Conservation (phyloP, 2,888 invertebrate species). For the Drosophila longiperda region DNA sequence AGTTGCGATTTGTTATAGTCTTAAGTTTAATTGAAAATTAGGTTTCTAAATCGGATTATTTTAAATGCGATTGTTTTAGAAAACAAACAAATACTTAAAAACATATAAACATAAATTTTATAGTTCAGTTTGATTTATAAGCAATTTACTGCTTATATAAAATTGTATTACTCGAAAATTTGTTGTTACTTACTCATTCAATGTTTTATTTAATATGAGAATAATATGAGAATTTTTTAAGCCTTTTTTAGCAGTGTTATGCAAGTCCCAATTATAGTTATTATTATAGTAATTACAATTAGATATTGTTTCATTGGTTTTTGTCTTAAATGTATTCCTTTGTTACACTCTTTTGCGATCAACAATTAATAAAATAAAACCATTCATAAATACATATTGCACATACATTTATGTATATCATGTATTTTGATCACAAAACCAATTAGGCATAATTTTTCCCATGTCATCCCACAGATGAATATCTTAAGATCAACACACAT, state of each 20-base stretch:
- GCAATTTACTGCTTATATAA: neutral
- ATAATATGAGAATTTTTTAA: neutral
- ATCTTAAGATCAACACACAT: constrained; percentile 66
- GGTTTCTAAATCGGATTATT: constrained; percentile 5
- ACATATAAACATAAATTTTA: neutral
- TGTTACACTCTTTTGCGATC: neutral
- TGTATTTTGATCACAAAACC: neutral
- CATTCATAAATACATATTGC: neutral
- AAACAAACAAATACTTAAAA: neutral
- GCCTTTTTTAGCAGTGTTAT: neutral
- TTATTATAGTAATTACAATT: neutral
- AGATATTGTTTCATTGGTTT: neutral
- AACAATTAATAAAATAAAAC: neutral
- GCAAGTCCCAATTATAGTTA: neutral
- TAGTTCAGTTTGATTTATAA: neutral
- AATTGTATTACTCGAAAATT: neutral
- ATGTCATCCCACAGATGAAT: constrained; percentile 62
- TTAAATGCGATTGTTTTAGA: constrained; percentile 1
- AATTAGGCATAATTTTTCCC: constrained; percentile 51
- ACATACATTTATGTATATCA: neutral
- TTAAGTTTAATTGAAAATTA: neutral
- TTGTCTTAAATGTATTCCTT: neutral
- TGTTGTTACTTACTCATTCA: neutral
- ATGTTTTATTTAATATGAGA: neutral
- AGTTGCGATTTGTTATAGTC: neutral